Evolutionary conservation across 2,113 vertebrate genomes (phyloP), one percentile per base, ranked within the genome.

Genomic region (Perognathus longimembris): DNA sequence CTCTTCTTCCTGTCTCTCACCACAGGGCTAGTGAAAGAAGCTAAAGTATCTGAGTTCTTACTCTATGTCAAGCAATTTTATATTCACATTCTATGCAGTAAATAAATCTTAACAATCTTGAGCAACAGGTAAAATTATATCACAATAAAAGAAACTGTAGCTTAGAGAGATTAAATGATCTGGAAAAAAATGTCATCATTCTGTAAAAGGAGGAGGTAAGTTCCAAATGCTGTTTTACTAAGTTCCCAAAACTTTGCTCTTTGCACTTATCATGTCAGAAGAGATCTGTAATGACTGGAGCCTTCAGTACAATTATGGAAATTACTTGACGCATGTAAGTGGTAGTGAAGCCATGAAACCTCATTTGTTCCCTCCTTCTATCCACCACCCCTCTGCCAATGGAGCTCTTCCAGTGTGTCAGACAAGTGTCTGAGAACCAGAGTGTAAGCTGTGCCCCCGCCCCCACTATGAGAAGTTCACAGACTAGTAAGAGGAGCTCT

Each of bases 221-320:
- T 76, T 74, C 85, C 82, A 88, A 54, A 79, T 12, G 50, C 61
- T 61, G 30, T 89, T 85, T 87, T 85, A 3, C 85, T 54, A 76
- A 66, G 38, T 90, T 64, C 78, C 18, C 78, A 89, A 89, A 70
- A 82, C 87, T 91, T 28, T 74, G 11, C 42, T 92, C 30, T 89
- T 88, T 69, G 15, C 61, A 78, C 40, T 90, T 91, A 73, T 54
- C 3, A 5, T 45, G 78, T 81, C 69, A 74, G 75, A 82, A 67
- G 54, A 83, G 40, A 91, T 73, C 45, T 71, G 88, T 18, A 86
- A 83, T 57, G 88, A 92, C 28, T 50, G 26, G 50, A 83, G 40
- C 24, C 40, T 90, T 85, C 15, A 73, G 76, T 73, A 83, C 82
- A 89, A 73, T 34, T 76, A 89, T 22, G 64, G 77, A 57, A 79